Evolutionary conservation across 2,888 invertebrate species (phyloP).

Genomic region (Protonemura montana): DNA sequence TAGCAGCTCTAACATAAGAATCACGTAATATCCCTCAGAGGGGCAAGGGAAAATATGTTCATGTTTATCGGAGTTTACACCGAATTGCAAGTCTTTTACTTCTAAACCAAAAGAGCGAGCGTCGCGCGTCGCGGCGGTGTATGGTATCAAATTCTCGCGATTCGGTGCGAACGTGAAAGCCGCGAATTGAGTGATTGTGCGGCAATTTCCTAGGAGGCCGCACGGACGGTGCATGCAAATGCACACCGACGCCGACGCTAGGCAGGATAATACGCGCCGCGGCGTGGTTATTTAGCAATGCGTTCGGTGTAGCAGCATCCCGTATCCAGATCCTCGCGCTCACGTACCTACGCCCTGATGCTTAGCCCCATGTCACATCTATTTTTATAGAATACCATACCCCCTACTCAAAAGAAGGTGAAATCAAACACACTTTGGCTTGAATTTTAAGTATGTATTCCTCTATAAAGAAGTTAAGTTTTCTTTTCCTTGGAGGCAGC

Average conservation of each 20-base stretch:
- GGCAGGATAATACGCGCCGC: not conserved
- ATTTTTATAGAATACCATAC: not conserved
- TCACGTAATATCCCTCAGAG: not conserved
- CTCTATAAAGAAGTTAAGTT: not conserved
- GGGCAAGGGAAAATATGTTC: not conserved
- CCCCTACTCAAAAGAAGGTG: not conserved
- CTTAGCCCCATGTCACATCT: not conserved
- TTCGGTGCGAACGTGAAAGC: not conserved
- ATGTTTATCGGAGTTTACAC: not conserved
- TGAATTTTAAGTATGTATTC: conserved; percentile 3
- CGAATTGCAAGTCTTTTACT: not conserved
- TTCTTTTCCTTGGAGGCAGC: not conserved
- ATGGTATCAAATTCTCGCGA: not conserved
- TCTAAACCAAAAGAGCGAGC: not conserved
- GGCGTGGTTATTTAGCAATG: not conserved
- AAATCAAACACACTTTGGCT: not conserved
- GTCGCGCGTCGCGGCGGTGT: not conserved
- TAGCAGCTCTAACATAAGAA: not conserved
- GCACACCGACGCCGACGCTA: not conserved
- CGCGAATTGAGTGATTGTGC: conserved; percentile 3
- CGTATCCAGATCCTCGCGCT: not conserved
- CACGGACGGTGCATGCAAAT: not conserved
- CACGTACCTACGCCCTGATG: not conserved
- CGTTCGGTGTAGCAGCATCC: not conserved
- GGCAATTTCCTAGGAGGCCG: not conserved